Evolutionary conservation across 2,113 vertebrate species (phyloP), one percentile per base, ranked within the genome.

Genomic region (Campylomormyrus tamandua): DNA sequence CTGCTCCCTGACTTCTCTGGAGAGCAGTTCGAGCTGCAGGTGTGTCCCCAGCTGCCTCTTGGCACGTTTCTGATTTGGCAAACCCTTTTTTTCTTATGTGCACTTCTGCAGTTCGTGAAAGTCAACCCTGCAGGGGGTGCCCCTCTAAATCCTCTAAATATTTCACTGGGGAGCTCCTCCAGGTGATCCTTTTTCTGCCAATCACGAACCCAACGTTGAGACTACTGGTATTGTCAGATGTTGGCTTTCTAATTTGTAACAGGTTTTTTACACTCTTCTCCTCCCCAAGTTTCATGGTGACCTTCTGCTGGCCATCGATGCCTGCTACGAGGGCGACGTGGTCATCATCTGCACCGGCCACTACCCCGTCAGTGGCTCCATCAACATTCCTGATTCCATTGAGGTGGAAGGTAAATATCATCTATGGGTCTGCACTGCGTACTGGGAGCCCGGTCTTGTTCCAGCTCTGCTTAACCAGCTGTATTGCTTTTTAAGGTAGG

Each of bases 311-410:
- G 97, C 97, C 19, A 91, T 98, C 89, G 95, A 94, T 84, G 94
- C 94, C 7, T 97, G 97, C 90, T 96, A 96, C 1, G 95, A 98
- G 89, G 97, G 97, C 0, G 98, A 99, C 46, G 93, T 89, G 85
- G 95, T 98, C 86, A 94, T 98, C 50, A 90, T 98, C 87, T 97
- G 97, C 87, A 97, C 98, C 1, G 98, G 98, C 19, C 95, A 93
- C 92, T 99, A 98, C 17, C 62, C 92, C 84, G 95, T 98, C 5
- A 95, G 95, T 58, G 96, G 94, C 6, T 89, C 95, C 48, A 95
- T 98, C 90, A 95, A 94, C 91, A 96, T 98, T 52, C 95, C 97
- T 49, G 98, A 98, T 93, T 98, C 98, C 83, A 92, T 99, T 85
- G 94, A 95, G 42, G 46, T 99, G 70, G 97, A 98, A 96, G 98